These are phyloP conservation scores for Tenebrio molitor DNA, from an alignment of 1,140 invertebrate species.

Conservation along the genomic window DNA sequence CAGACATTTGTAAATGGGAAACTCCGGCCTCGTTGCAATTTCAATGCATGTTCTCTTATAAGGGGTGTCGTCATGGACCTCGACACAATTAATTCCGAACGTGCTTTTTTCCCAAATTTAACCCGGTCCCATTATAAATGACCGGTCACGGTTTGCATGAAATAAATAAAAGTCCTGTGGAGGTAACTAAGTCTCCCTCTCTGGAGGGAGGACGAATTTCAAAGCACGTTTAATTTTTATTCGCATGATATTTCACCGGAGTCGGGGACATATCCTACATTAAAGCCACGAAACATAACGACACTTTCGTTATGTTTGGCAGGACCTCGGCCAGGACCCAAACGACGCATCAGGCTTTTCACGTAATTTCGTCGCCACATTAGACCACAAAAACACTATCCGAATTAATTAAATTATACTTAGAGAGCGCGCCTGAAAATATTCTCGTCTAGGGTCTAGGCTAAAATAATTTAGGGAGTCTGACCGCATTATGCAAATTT, in stretches of 20 bases:
- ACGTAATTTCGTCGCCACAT: slow-evolving; percentile 17
- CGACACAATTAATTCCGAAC: slow-evolving; percentile 27
- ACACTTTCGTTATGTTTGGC: slow-evolving; percentile 35
- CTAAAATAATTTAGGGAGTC: slow-evolving; percentile 7
- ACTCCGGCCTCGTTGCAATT: too few relatives aligned
- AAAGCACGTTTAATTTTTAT: slow-evolving; percentile 41
- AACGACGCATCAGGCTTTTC: slow-evolving; percentile 28
- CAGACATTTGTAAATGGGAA: too few relatives aligned
- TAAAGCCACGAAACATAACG: slow-evolving; percentile 19
- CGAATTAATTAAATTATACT: slow-evolving; percentile 36
- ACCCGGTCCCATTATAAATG: slow-evolving; percentile 4
- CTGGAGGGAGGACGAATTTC: slow-evolving; percentile 27
- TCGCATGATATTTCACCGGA: slow-evolving; percentile 30
- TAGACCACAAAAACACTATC: slow-evolving; percentile 28
- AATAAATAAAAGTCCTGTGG: slow-evolving; percentile 32
- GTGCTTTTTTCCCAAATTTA: slow-evolving; percentile 36
- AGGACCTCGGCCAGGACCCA: slow-evolving; percentile 19
- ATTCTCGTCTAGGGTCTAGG: slow-evolving; percentile 25
- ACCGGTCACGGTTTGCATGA: slow-evolving; percentile 34
- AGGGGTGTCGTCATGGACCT: background rate
- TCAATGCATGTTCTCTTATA: background rate
- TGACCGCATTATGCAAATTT: slow-evolving; percentile 21
- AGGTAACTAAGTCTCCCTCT: slow-evolving; percentile 31
- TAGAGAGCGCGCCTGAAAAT: background rate
- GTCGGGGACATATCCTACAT: slow-evolving; percentile 8